A percentile compares a stretch with the other conserved stretches of the same genome.
Evolutionary conservation across 92 coral and sea anemone genomes (phyloP).

Genomic region (Actinernus sp.): DNA sequence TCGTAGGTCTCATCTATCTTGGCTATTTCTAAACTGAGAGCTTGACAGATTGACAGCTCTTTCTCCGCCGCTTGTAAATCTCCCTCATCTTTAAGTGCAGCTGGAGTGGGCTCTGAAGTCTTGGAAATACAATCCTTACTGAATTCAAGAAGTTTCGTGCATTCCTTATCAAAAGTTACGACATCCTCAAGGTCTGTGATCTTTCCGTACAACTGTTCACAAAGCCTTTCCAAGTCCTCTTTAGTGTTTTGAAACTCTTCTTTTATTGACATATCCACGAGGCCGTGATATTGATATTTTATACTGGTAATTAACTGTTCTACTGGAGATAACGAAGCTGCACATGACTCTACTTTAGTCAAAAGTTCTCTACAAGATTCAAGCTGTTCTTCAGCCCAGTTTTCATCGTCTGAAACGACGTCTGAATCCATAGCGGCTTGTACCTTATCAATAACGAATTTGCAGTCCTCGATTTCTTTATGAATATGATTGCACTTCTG

Average conservation of each 20-base stretch:
- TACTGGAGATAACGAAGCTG: conserved; percentile 5
- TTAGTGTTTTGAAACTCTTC: conserved; percentile 28
- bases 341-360: conserved; percentile 39
- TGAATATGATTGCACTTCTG: conserved; percentile 20
- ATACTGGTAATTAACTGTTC: conserved; percentile 7
- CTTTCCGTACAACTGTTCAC: conserved; percentile 17
- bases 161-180: conserved; percentile 26
- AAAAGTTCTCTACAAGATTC: conserved; percentile 5
- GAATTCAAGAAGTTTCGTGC: background rate
- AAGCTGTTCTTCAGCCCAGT: conserved; percentile 33
- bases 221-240: conserved; percentile 11
- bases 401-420: conserved; percentile 22
- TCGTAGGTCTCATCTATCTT: no score
- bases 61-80: conserved; percentile 39
- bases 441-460: conserved; percentile 16
- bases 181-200: conserved; percentile 29
- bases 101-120: no score
- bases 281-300: background rate
- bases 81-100: no score
- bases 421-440: conserved; percentile 14
- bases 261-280: conserved; percentile 33
- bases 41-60: no score
- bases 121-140: conserved; percentile 3
- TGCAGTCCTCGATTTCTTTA: conserved; percentile 27
- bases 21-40: no score